phyloP scores from a whole-genome alignment of 1,140 invertebrate genomes.

The Protaetia brevitarsis region DNA sequence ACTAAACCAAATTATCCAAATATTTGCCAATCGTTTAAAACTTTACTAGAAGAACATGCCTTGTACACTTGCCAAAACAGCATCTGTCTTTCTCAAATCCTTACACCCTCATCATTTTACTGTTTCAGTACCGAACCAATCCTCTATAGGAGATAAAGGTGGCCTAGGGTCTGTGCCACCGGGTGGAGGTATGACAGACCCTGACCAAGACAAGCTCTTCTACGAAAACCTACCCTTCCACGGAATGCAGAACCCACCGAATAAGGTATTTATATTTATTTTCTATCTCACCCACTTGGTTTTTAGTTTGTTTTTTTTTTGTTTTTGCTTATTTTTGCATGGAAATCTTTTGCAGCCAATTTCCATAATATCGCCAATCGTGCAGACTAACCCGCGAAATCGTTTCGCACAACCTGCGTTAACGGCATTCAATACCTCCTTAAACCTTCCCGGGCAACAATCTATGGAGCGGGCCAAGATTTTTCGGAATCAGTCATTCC shows the following conservation, averaged over 20 bases:
- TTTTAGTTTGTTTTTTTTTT: slow-evolving; percentile 22
- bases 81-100: too few relatives aligned
- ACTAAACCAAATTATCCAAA: too few relatives aligned
- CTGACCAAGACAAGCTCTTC: slow-evolving; percentile 64
- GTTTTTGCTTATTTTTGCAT: slow-evolving; percentile 39
- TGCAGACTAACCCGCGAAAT: slow-evolving; percentile 35
- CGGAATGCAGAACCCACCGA: slow-evolving; percentile 83
- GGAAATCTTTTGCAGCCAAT: slow-evolving; percentile 49
- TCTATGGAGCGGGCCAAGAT: slow-evolving; percentile 12
- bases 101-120: slow-evolving; percentile 28
- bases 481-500: slow-evolving; percentile 45
- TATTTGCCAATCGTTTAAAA: too few relatives aligned
- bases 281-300: neutral
- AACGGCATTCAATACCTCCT: slow-evolving; percentile 19
- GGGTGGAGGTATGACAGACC: slow-evolving; percentile 48
- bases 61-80: too few relatives aligned
- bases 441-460: neutral
- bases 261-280: slow-evolving; percentile 68
- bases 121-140: slow-evolving; percentile 53
- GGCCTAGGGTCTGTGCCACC: slow-evolving; percentile 45
- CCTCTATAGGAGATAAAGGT: slow-evolving; percentile 53
- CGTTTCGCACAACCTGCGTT: slow-evolving; percentile 22
- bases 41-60: too few relatives aligned
- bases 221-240: slow-evolving; percentile 94
- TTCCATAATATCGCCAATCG: slow-evolving; percentile 46